phyloP scores from a whole-genome alignment of 1,140 invertebrate genomes.

The Hyles vespertilio region DNA sequence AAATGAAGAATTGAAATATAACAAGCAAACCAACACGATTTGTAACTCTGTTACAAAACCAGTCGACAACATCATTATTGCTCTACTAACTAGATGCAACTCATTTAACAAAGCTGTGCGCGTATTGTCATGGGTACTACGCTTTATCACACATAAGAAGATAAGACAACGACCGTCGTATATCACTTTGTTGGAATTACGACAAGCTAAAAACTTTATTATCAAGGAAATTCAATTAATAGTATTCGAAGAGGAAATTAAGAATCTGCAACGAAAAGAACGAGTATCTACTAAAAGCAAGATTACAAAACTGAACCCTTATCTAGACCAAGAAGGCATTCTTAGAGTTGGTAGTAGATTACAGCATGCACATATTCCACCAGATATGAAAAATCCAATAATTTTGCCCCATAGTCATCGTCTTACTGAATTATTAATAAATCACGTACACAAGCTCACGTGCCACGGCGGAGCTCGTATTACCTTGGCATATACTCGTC shows the following conservation, averaged over 20 bases:
- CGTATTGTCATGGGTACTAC: too few relatives aligned
- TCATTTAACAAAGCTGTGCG: too few relatives aligned
- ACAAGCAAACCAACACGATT: too few relatives aligned
- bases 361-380: constrained; percentile 24
- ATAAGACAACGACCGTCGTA: too few relatives aligned
- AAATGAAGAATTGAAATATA: constrained; percentile 15
- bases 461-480: constrained; percentile 36
- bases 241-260: constrained; percentile 19
- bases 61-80: too few relatives aligned
- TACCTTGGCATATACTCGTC: constrained; percentile 10
- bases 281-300: constrained; percentile 22
- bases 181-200: too few relatives aligned
- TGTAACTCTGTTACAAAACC: too few relatives aligned
- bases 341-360: constrained; percentile 40
- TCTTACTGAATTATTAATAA: constrained; percentile 27
- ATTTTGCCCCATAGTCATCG: constrained; percentile 22
- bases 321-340: constrained; percentile 33
- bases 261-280: constrained; percentile 13
- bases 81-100: too few relatives aligned
- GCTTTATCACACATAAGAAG: too few relatives aligned
- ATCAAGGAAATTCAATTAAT: constrained; percentile 24
- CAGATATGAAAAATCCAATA: constrained; percentile 31
- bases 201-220: constrained; percentile 17
- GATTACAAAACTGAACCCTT: constrained; percentile 29
- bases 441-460: constrained; percentile 27